Conservation (phyloP, 2,888 invertebrate genomes). For the Temnothorax rugatulus region DNA sequence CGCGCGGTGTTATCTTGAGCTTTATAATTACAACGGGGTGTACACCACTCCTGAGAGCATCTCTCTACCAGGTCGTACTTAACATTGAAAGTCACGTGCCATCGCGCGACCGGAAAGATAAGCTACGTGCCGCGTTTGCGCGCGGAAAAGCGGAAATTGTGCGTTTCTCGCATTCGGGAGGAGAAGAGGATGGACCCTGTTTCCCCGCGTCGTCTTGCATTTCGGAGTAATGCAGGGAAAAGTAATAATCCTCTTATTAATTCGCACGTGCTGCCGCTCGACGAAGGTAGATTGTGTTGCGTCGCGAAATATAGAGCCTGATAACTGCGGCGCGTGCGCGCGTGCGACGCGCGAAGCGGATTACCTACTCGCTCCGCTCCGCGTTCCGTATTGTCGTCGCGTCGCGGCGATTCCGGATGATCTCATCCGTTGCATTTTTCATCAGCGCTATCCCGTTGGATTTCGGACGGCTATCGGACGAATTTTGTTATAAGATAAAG, state of each 20-base stretch:
- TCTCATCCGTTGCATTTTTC: constrained; percentile 36
- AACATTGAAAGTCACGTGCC: constrained; percentile 70
- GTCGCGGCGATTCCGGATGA: constrained; percentile 16
- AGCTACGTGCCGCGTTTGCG: constrained; percentile 55
- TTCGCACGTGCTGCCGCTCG: constrained; percentile 6
- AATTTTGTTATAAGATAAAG: constrained; percentile 13
- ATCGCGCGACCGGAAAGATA: constrained; percentile 67
- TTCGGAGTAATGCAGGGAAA: constrained; percentile 32
- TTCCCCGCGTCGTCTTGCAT: constrained; percentile 45
- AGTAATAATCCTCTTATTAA: constrained; percentile 54
- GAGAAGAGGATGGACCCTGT: constrained; percentile 28
- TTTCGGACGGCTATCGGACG: background rate
- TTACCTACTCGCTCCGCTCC: constrained; percentile 10
- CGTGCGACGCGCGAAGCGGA: constrained; percentile 22
- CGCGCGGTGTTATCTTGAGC: constrained; percentile 63
- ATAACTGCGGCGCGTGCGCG: constrained; percentile 24
- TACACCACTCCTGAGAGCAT: constrained; percentile 27
- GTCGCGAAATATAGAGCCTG: constrained; percentile 29
- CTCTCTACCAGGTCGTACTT: constrained; percentile 50
- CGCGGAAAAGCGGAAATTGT: constrained; percentile 65
- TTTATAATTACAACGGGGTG: constrained; percentile 50
- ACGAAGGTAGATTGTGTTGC: constrained; percentile 22
- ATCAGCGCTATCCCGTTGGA: background rate
- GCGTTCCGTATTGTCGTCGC: constrained; percentile 8
- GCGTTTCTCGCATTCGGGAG: constrained; percentile 61